These are phyloP conservation scores for Hydrotaea diabolus DNA, from an alignment of 2,888 invertebrate genomes.

Conservation along the genomic window DNA sequence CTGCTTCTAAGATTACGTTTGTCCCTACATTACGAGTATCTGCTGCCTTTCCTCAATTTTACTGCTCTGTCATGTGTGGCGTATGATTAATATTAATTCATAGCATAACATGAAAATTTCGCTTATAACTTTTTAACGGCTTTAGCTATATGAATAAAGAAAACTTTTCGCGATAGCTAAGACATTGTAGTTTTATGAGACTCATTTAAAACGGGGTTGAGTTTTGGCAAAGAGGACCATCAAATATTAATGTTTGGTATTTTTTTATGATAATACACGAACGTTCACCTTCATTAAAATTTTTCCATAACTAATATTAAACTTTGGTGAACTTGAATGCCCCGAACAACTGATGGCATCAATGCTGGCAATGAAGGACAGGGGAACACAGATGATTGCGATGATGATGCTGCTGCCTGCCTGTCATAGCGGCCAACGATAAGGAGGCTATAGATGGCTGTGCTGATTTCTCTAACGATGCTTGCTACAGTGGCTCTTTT, in stretches of 20 bases:
- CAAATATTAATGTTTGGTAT: not conserved
- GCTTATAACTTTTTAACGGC: conserved; percentile 4
- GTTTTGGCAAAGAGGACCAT: not conserved
- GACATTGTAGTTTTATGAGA: not conserved
- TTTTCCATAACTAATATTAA: conserved; percentile 46
- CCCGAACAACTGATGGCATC: conserved; percentile 18
- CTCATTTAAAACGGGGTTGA: not conserved
- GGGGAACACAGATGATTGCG: too few relatives aligned
- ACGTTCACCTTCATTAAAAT: conserved; percentile 54
- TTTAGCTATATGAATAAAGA: not conserved
- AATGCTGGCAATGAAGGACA: not conserved
- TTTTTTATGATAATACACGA: not conserved
- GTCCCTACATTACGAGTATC: too few relatives aligned
- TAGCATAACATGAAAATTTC: not conserved
- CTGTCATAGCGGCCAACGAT: not conserved
- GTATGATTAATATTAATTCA: conserved; percentile 21
- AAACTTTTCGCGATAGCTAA: not conserved
- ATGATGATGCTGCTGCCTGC: not conserved
- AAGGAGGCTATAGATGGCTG: not conserved
- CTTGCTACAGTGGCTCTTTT: not conserved
- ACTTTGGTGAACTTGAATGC: conserved; percentile 49
- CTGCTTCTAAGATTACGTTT: too few relatives aligned
- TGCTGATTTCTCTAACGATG: not conserved
- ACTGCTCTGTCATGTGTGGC: too few relatives aligned
- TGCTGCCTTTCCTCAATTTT: too few relatives aligned